These are phyloP conservation scores for Cladopsammia gracilis DNA, from an alignment of 64 coral and sea anemone species.

Conservation along the genomic window DNA sequence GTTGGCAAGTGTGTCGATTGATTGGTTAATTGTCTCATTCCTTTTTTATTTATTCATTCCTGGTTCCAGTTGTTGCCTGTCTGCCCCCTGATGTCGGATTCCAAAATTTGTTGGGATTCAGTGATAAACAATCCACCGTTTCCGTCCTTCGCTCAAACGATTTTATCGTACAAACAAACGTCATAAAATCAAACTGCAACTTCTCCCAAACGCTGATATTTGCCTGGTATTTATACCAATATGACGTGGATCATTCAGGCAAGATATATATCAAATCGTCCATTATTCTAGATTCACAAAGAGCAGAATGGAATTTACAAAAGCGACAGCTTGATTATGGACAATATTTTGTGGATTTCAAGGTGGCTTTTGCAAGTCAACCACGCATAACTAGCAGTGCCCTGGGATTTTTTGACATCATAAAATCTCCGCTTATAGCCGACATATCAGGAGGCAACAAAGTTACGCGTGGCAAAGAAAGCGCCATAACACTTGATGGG, in stretches of 20 bases:
- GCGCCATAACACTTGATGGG: slow-evolving; percentile 47
- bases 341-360: slow-evolving; percentile 58
- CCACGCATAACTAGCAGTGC: background rate
- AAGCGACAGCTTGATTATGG: slow-evolving; percentile 35
- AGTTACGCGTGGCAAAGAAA: slow-evolving; percentile 41
- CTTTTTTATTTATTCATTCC: too few relatives aligned
- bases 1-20: background rate
- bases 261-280: background rate
- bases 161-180: slow-evolving; percentile 39
- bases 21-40: too few relatives aligned
- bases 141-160: slow-evolving; percentile 8
- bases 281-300: background rate
- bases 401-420: slow-evolving; percentile 7
- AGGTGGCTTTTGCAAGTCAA: slow-evolving; percentile 32
- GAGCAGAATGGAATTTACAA: slow-evolving; percentile 49
- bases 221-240: slow-evolving; percentile 30
- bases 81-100: slow-evolving; percentile 6
- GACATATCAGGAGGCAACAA: slow-evolving; percentile 68
- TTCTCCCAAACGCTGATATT: background rate
- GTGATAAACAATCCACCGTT: background rate
- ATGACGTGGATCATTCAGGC: background rate
- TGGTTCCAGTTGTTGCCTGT: slow-evolving; percentile 6
- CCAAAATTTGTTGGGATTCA: background rate
- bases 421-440: slow-evolving; percentile 30
- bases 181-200: slow-evolving; percentile 19